These are phyloP conservation scores for Ochotona princeps DNA, from an alignment of 2,113 vertebrate genomes.

Conservation along the genomic window DNA sequence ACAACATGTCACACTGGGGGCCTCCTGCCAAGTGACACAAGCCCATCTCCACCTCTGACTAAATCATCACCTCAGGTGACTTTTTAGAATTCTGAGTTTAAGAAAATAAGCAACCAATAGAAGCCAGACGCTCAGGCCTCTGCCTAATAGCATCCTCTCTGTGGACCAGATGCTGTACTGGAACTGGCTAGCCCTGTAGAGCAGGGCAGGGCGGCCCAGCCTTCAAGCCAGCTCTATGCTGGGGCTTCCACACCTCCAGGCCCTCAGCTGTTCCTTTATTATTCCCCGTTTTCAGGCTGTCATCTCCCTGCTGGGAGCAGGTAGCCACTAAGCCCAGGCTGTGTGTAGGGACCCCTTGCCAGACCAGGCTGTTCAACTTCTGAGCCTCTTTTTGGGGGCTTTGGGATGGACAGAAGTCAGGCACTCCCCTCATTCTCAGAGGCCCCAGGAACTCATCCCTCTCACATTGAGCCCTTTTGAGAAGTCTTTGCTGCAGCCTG, in stretches of 20 bases:
- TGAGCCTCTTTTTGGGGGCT: neutral
- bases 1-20: neutral
- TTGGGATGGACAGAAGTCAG: neutral
- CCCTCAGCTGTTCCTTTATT: accelerated
- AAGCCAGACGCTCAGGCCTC: conserved; percentile 62
- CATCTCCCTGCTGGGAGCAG: neutral
- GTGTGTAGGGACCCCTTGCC: neutral
- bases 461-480: neutral
- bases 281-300: neutral
- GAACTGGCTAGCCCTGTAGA: neutral
- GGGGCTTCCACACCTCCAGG: neutral
- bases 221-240: neutral
- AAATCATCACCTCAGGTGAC: conserved; percentile 76
- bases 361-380: neutral
- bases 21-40: neutral
- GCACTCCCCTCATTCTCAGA: neutral
- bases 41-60: conserved; percentile 2
- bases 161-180: neutral
- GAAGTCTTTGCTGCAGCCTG: neutral
- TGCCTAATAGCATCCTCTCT: conserved; percentile 55
- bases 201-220: neutral
- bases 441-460: neutral
- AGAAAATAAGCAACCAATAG: conserved; percentile 77
- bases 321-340: neutral
- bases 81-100: conserved; percentile 73